These are phyloP conservation scores for Metallyticus violacea DNA, from an alignment of 2,888 invertebrate genomes.

Conservation along the genomic window DNA sequence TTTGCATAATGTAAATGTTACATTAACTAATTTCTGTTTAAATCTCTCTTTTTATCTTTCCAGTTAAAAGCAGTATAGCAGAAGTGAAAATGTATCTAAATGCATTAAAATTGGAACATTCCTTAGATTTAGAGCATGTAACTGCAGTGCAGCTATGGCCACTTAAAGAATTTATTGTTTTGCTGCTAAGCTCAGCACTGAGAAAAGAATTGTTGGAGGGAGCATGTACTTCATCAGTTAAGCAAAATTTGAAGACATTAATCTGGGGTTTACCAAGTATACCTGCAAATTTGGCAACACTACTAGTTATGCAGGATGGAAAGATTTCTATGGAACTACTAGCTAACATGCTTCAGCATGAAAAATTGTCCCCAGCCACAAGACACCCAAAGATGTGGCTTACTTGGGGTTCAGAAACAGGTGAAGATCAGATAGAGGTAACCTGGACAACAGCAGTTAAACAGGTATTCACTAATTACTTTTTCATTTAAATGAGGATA, in stretches of 20 bases:
- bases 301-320: background rate
- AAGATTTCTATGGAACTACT: background rate
- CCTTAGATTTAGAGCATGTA: background rate
- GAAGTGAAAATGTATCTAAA: background rate
- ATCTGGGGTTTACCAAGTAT: background rate
- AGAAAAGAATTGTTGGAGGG: background rate
- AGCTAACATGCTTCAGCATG: background rate
- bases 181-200: background rate
- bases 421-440: background rate
- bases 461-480: no score
- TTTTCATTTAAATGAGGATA: no score
- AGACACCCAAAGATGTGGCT: background rate
- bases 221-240: background rate
- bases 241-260: background rate
- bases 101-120: background rate
- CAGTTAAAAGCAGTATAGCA: background rate
- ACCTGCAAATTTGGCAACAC: background rate
- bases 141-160: constrained; percentile 54
- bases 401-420: background rate
- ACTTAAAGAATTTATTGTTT: background rate
- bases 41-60: background rate
- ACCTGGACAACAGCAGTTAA: background rate
- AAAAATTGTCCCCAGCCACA: background rate
- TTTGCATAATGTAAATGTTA: no score
- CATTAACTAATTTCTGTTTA: no score